These are phyloP conservation scores for Meleagris gallopavo DNA, from an alignment of 2,113 vertebrate genomes.

Conservation along the genomic window DNA sequence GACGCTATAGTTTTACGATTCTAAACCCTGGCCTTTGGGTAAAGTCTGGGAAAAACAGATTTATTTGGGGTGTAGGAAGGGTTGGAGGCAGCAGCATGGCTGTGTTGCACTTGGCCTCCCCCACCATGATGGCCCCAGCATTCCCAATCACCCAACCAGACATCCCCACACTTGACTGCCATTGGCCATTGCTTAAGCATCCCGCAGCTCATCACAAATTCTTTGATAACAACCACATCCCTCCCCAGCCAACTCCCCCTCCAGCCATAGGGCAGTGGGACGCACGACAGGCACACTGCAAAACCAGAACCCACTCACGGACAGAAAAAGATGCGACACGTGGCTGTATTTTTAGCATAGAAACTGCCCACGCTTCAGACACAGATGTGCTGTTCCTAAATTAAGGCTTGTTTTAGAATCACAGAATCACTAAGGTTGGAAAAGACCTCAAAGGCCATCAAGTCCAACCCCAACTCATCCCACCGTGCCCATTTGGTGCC, in stretches of 20 bases:
- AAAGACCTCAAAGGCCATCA: too few relatives aligned
- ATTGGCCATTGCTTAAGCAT: not conserved
- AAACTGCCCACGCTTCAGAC: not conserved
- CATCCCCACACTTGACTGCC: not conserved
- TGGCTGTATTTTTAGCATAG: not conserved
- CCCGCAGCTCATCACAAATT: not conserved
- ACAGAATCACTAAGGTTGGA: too few relatives aligned
- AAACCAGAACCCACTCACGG: not conserved
- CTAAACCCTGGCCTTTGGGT: not conserved
- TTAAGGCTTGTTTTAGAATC: not conserved
- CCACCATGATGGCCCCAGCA: accelerated
- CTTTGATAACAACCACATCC: not conserved
- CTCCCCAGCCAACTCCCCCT: not conserved
- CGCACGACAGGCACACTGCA: not conserved
- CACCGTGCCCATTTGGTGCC: too few relatives aligned
- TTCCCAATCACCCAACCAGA: accelerated
- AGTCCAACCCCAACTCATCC: too few relatives aligned
- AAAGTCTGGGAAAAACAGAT: not conserved
- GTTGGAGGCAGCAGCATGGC: not conserved
- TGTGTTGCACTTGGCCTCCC: accelerated
- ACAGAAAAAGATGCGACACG: not conserved
- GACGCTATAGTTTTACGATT: too few relatives aligned
- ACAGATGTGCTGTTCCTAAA: not conserved
- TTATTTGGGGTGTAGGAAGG: not conserved
- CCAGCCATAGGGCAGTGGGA: not conserved